Conservation (phyloP, 2,797 vertebrate genomes). For the Trematomus bernacchii region DNA sequence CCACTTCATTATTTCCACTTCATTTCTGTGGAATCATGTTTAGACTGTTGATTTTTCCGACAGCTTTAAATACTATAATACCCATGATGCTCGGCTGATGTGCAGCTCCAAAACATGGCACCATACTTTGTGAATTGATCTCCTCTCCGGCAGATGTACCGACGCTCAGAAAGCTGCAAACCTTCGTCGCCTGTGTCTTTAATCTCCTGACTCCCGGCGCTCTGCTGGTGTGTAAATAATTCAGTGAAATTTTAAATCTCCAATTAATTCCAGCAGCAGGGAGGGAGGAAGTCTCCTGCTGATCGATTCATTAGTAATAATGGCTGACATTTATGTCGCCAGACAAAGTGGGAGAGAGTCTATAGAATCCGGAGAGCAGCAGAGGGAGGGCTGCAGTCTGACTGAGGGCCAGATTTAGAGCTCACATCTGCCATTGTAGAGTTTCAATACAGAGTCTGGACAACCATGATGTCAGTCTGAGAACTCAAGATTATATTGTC, state of each 20-base stretch:
- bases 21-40: too few relatives aligned
- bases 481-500: background rate
- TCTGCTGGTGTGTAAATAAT: conserved; percentile 84
- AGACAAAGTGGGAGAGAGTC: conserved; percentile 52
- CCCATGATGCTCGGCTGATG: too few relatives aligned
- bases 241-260: conserved; percentile 80
- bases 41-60: too few relatives aligned
- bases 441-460: background rate
- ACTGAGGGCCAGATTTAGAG: background rate
- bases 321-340: conserved; percentile 82
- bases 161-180: conserved; percentile 14
- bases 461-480: background rate
- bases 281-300: conserved; percentile 75
- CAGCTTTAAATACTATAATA: too few relatives aligned
- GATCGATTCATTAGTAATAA: conserved; percentile 83
- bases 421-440: background rate
- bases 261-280: conserved; percentile 84
- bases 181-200: conserved; percentile 40
- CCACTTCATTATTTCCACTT: too few relatives aligned
- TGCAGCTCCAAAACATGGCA: too few relatives aligned
- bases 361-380: conserved; percentile 33
- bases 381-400: background rate
- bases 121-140: too few relatives aligned
- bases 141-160: background rate
- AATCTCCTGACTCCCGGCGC: conserved; percentile 58